Conservation (phyloP, 2,113 vertebrate species). For the Stegostoma tigrinum region DNA sequence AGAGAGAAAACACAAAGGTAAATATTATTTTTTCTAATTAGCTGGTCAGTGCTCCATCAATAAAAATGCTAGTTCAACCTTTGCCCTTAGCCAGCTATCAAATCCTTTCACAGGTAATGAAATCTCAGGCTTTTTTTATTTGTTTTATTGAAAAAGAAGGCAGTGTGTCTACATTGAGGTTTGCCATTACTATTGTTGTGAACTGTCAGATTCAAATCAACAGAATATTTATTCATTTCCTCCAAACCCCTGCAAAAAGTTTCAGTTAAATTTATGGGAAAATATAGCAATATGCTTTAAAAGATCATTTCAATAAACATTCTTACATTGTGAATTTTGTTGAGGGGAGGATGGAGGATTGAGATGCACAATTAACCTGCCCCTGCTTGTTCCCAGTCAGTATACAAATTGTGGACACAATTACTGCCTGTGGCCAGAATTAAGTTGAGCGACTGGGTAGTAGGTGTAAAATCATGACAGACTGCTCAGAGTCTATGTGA, state of each 20-base stretch:
- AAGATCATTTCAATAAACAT: not conserved
- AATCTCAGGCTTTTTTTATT: not conserved
- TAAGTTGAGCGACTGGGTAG: not conserved
- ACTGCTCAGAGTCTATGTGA: not conserved
- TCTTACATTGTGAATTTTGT: not conserved
- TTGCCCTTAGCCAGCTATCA: not conserved
- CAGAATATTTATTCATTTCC: slow-evolving; percentile 25
- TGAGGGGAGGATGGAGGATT: not conserved
- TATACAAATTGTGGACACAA: not conserved
- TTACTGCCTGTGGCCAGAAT: not conserved
- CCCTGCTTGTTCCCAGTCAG: not conserved
- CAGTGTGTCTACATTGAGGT: not conserved
- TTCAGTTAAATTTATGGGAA: not conserved
- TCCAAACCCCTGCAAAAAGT: not conserved
- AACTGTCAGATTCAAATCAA: not conserved
- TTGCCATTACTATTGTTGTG: not conserved
- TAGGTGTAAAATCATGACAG: not conserved
- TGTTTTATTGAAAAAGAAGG: not conserved
- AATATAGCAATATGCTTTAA: not conserved
- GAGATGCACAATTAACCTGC: not conserved
- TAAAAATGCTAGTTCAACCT: slow-evolving; percentile 3
- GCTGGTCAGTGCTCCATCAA: not conserved
- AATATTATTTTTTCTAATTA: slow-evolving; percentile 17
- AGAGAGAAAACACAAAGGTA: not conserved
- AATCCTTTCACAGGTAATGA: not conserved